These are phyloP conservation scores for Poecilia latipinna DNA, from an alignment of 2,113 vertebrate genomes.

Conservation along the genomic window DNA sequence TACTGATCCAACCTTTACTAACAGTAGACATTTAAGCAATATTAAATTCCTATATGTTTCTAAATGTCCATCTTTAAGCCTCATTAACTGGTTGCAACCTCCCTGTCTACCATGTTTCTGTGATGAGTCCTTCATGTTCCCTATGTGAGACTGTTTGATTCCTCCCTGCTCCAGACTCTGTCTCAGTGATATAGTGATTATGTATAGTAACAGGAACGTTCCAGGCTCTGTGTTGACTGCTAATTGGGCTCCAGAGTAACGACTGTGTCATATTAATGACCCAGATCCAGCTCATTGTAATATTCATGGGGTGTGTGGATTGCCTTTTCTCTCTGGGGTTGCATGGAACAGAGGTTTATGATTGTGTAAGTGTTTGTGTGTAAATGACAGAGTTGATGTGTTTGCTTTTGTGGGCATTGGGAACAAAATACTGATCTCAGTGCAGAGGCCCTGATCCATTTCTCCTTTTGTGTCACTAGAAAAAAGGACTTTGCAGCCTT, in stretches of 20 bases:
- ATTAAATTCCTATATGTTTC: constrained; percentile 19
- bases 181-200: constrained; percentile 64
- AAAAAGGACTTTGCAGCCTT: constrained; percentile 35
- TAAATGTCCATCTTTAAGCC: constrained; percentile 8
- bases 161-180: constrained; percentile 33
- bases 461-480: constrained; percentile 56
- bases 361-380: constrained; percentile 12
- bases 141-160: constrained; percentile 51
- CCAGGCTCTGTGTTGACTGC: constrained; percentile 70
- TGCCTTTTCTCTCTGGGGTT: constrained; percentile 56
- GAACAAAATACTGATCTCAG: constrained; percentile 52
- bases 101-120: constrained; percentile 2
- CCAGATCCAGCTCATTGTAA: constrained; percentile 77
- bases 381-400: constrained; percentile 14
- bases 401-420: constrained; percentile 16
- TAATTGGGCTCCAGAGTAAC: constrained; percentile 80
- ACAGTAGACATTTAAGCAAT: background rate
- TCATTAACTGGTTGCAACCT: constrained; percentile 29
- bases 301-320: constrained; percentile 75
- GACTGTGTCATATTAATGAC: constrained; percentile 81
- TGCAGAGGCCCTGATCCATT: constrained; percentile 32
- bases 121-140: constrained; percentile 47
- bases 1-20: background rate
- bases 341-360: constrained; percentile 38
- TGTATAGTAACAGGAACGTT: constrained; percentile 67